Evolutionary conservation across 1,140 invertebrate species (phyloP).

Genomic region (Armadillidium nasatum): DNA sequence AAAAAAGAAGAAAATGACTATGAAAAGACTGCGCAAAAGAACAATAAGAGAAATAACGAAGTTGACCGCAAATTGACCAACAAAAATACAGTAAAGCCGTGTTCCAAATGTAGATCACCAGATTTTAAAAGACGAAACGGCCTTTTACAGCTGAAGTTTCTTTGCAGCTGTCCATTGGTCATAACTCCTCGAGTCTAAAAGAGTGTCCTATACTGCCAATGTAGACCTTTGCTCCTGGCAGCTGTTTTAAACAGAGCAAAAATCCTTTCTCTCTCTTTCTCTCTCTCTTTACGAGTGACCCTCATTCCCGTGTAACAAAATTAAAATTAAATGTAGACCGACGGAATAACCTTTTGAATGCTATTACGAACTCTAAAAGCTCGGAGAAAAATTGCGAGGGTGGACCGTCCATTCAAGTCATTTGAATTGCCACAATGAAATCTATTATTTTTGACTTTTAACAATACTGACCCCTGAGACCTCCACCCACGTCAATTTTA

Average conservation of each 20-base stretch:
- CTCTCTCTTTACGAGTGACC: background rate
- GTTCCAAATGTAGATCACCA: constrained; percentile 5
- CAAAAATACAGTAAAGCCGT: constrained; percentile 8
- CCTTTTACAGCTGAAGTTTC: background rate
- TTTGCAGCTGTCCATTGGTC: constrained; percentile 1
- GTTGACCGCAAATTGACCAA: background rate
- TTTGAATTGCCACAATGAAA: background rate
- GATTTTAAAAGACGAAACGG: background rate
- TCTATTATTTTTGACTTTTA: background rate
- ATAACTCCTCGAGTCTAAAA: background rate
- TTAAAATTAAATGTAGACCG: constrained; percentile 8
- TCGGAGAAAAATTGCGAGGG: constrained; percentile 11
- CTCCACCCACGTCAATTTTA: background rate
- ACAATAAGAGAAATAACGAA: background rate
- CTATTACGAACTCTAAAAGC: background rate
- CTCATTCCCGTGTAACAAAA: background rate
- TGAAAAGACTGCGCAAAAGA: background rate
- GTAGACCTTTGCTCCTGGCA: background rate
- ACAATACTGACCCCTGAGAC: background rate
- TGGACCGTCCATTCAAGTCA: background rate
- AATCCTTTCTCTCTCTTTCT: too few relatives aligned
- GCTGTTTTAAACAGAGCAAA: constrained; percentile 3
- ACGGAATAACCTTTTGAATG: background rate
- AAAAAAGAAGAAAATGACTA: background rate
- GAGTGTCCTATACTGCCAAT: background rate